Conservation (phyloP, 2,888 invertebrate genomes). For the Dioctria linearis region DNA sequence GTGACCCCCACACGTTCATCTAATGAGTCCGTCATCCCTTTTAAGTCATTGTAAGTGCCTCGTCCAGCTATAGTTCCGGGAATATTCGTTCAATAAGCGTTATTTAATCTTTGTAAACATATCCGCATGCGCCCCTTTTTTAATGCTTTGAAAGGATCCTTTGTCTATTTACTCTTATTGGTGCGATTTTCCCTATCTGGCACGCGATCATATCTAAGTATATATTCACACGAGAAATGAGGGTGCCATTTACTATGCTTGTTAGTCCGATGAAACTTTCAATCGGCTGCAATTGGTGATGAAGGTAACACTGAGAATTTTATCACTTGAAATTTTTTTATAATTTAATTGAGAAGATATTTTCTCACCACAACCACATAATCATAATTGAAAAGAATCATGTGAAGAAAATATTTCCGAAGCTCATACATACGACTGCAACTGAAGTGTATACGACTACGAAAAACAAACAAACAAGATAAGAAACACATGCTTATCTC, state of each 20-base stretch:
- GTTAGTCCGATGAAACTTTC: background rate
- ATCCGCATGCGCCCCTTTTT: constrained; percentile 19
- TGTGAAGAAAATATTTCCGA: too few species aligned
- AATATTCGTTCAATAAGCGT: background rate
- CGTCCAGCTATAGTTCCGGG: background rate
- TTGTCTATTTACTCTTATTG: too few species aligned
- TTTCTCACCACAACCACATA: too few species aligned
- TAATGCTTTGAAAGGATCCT: background rate
- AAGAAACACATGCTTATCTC: constrained; percentile 12
- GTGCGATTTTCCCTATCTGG: constrained; percentile 15
- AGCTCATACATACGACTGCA: too few species aligned
- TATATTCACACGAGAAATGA: constrained; percentile 24
- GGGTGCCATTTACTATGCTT: constrained; percentile 20
- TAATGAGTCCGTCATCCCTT: constrained; percentile 34
- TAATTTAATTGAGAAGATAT: too few species aligned
- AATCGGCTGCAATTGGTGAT: too few species aligned
- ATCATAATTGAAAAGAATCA: too few species aligned
- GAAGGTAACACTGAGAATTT: too few species aligned
- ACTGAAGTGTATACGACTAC: too few species aligned
- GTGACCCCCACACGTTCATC: constrained; percentile 27
- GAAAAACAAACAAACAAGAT: too few species aligned
- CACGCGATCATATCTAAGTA: constrained; percentile 7
- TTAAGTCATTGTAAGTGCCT: constrained; percentile 7
- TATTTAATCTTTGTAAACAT: constrained; percentile 37
- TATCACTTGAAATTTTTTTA: too few species aligned